A percentile compares a stretch with the other conserved stretches of the same genome.
phyloP scores from a whole-genome alignment of 1,140 invertebrate species.

The Drosophila jambulina region DNA sequence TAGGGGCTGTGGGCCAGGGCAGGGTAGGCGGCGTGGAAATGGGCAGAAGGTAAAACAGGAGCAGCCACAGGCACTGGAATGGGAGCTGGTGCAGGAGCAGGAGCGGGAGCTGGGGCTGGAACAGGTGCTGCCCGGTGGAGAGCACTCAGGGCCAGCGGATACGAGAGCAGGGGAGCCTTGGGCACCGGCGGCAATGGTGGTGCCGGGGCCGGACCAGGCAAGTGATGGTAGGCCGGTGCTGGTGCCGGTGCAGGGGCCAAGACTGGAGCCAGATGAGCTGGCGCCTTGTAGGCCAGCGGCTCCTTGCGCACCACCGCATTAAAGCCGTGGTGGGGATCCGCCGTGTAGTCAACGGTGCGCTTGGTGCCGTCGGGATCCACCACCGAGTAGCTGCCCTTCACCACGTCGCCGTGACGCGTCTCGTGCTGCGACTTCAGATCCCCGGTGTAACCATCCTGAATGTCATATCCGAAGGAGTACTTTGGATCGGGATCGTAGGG shows the following conservation, averaged over 20 bases:
- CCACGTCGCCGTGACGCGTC: slow-evolving; percentile 87
- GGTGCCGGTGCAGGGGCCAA: slow-evolving; percentile 67
- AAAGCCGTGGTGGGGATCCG: slow-evolving; percentile 86
- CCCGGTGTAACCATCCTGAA: slow-evolving; percentile 87
- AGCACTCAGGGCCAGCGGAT: slow-evolving; percentile 59
- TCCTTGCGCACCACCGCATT: slow-evolving; percentile 86
- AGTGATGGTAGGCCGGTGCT: slow-evolving; percentile 50
- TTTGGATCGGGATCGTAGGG: slow-evolving; percentile 87
- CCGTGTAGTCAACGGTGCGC: slow-evolving; percentile 89
- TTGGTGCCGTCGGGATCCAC: slow-evolving; percentile 89
- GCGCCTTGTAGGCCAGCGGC: slow-evolving; percentile 80
- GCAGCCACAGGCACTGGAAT: slow-evolving; percentile 52
- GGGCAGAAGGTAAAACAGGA: slow-evolving; percentile 58
- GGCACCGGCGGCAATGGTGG: slow-evolving; percentile 66
- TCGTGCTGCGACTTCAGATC: slow-evolving; percentile 88
- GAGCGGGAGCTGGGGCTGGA: slow-evolving; percentile 47
- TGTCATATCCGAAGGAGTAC: slow-evolving; percentile 87
- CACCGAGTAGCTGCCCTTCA: slow-evolving; percentile 88
- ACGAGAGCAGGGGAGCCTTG: slow-evolving; percentile 62
- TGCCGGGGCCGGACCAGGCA: slow-evolving; percentile 58
- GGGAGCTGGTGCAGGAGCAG: slow-evolving; percentile 53
- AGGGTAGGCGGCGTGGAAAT: slow-evolving; percentile 76
- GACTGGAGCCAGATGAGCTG: slow-evolving; percentile 44
- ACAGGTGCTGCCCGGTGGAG: slow-evolving; percentile 51
- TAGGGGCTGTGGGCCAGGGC: slow-evolving; percentile 80